Conservation (phyloP, 2,113 vertebrate genomes). For the Poicephalus gulielmi region DNA sequence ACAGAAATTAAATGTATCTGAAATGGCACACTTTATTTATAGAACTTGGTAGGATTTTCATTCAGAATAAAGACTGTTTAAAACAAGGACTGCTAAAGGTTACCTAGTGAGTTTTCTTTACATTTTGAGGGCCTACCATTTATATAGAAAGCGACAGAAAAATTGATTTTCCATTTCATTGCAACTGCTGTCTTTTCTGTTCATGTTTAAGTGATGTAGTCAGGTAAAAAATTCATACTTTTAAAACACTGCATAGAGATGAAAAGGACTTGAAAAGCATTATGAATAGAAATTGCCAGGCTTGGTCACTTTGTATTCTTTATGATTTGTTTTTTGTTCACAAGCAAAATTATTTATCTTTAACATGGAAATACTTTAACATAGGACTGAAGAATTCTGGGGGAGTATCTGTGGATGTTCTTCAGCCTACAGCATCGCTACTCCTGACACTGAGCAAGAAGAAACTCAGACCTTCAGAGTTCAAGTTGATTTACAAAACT, state of each 20-base stretch:
- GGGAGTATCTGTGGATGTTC: background rate
- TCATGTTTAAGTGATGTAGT: background rate
- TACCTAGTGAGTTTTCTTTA: background rate
- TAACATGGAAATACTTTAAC: background rate
- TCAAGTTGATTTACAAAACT: background rate
- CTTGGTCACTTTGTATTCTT: background rate
- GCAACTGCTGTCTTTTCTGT: background rate
- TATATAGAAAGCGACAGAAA: background rate
- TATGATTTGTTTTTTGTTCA: background rate
- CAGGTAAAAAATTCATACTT: background rate
- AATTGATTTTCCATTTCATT: background rate
- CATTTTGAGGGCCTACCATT: background rate
- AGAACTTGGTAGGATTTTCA: background rate
- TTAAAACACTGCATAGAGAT: background rate
- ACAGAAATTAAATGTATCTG: background rate
- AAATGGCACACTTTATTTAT: background rate
- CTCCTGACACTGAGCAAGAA: background rate
- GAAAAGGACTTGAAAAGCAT: background rate
- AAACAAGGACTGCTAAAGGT: background rate
- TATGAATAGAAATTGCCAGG: background rate
- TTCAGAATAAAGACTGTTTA: background rate
- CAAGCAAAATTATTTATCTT: background rate
- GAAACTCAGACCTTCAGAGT: background rate
- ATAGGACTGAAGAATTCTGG: background rate
- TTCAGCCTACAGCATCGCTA: background rate